Conservation (phyloP, 2,113 vertebrate species). For the Clarias magur region DNA sequence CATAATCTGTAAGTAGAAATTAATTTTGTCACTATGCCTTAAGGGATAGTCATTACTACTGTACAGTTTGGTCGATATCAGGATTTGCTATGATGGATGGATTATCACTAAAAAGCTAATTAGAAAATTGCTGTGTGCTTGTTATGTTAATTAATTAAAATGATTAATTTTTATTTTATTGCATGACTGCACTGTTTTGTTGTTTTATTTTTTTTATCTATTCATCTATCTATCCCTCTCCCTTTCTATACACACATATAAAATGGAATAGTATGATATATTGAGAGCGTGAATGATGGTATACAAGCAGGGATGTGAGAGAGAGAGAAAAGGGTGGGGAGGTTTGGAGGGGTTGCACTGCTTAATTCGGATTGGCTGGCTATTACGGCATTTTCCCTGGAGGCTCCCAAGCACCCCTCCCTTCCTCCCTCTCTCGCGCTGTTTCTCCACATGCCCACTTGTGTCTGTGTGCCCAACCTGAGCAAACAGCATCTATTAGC, state of each 20-base stretch:
- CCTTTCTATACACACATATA: too few species aligned
- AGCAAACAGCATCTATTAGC: conserved; percentile 39
- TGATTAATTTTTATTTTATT: background rate
- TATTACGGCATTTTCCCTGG: conserved; percentile 90
- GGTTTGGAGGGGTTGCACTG: conserved; percentile 69
- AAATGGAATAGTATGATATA: background rate
- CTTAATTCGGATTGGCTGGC: conserved; percentile 83
- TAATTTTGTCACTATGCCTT: background rate
- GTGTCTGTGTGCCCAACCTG: conserved; percentile 17
- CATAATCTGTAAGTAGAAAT: conserved; percentile 3
- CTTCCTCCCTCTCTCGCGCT: background rate
- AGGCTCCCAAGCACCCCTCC: conserved; percentile 62
- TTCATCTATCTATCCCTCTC: too few species aligned
- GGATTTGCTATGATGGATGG: background rate
- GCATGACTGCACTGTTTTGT: background rate
- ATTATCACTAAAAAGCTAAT: background rate
- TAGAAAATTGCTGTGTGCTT: conserved; percentile 1
- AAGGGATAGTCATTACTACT: background rate
- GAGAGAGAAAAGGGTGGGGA: conserved; percentile 52
- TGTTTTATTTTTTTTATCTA: background rate
- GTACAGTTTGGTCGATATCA: background rate
- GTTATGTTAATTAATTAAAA: background rate
- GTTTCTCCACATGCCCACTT: conserved; percentile 41
- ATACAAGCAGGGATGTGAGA: conserved; percentile 2
- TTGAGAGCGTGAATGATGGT: conserved; percentile 37